Conservation (phyloP, 2,888 invertebrate species). For the Tinea semifulvella region DNA sequence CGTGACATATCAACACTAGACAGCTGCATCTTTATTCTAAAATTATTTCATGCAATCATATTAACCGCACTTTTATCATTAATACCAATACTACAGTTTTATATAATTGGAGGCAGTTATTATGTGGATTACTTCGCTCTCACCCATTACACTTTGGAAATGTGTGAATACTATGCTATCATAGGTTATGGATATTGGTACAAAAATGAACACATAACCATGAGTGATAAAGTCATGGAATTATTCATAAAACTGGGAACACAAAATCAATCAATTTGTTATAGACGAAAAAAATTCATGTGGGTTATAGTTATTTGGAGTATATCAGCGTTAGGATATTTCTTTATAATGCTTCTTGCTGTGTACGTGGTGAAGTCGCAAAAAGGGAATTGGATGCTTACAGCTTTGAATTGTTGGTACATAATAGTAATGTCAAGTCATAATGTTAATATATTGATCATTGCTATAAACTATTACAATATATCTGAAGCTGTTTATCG, state of each 20-base stretch:
- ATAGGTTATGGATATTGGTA: not conserved
- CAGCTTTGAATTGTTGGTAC: not conserved
- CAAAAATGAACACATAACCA: not conserved
- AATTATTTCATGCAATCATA: not conserved
- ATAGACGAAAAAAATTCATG: not conserved
- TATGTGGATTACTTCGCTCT: not conserved
- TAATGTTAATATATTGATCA: not conserved
- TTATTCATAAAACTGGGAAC: not conserved
- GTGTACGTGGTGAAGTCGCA: not conserved
- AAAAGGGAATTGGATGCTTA: not conserved
- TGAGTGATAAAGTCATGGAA: not conserved
- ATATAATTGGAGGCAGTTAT: not conserved
- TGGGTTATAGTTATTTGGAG: not conserved
- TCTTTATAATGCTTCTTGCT: not conserved
- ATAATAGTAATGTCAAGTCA: not conserved
- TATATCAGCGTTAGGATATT: not conserved
- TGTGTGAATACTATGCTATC: not conserved
- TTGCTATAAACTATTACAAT: not conserved
- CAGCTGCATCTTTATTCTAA: not conserved
- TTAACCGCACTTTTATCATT: not conserved
- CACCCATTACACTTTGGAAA: not conserved
- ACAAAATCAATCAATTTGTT: too few relatives aligned
- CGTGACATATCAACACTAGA: not conserved
- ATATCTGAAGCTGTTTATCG: not conserved
- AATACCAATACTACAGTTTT: conserved; percentile 1